Evolutionary conservation across 92 coral and sea anemone genomes (phyloP).

Genomic region (Blastomussa wellsi): DNA sequence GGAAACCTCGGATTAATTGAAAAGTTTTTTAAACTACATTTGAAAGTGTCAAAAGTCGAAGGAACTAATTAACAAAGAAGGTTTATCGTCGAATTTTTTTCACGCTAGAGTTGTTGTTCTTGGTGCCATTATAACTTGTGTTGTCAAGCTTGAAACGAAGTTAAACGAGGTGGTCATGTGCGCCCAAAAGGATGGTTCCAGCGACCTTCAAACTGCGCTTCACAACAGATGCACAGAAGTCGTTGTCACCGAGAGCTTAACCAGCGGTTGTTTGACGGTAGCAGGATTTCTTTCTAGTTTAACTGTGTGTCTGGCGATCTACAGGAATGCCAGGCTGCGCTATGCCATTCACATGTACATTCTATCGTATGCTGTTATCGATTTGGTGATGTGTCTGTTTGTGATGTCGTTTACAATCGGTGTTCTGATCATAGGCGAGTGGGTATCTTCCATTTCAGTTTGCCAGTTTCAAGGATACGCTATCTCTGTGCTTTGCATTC

Average conservation of each 20-base stretch:
- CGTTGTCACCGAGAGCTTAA: conserved; percentile 39
- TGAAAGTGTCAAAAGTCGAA: neutral
- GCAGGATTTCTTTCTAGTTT: conserved; percentile 24
- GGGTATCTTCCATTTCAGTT: conserved; percentile 10
- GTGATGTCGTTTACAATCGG: conserved; percentile 36
- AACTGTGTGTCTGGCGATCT: conserved; percentile 26
- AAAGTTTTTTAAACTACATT: conserved; percentile 5
- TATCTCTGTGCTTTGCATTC: conserved; percentile 13
- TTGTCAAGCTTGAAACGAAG: neutral
- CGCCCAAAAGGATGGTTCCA: neutral
- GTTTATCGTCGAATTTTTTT: neutral
- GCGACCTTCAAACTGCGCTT: conserved; percentile 17
- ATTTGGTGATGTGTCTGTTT: conserved; percentile 7
- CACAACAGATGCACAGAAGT: conserved; percentile 46
- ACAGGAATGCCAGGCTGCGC: conserved; percentile 29
- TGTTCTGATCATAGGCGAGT: conserved; percentile 35
- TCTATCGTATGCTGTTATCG: conserved; percentile 31
- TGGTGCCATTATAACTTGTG: neutral
- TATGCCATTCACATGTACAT: conserved; percentile 31
- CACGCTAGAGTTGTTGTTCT: neutral
- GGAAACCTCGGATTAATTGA: neutral
- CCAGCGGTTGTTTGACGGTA: conserved; percentile 12
- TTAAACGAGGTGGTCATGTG: neutral
- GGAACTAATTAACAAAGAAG: neutral
- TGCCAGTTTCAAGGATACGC: conserved; percentile 51